Percentiles rank a stretch among this genome's conserved stretches.
phyloP scores from a whole-genome alignment of 2,888 invertebrate genomes.

The Drosophila neotestacea region DNA sequence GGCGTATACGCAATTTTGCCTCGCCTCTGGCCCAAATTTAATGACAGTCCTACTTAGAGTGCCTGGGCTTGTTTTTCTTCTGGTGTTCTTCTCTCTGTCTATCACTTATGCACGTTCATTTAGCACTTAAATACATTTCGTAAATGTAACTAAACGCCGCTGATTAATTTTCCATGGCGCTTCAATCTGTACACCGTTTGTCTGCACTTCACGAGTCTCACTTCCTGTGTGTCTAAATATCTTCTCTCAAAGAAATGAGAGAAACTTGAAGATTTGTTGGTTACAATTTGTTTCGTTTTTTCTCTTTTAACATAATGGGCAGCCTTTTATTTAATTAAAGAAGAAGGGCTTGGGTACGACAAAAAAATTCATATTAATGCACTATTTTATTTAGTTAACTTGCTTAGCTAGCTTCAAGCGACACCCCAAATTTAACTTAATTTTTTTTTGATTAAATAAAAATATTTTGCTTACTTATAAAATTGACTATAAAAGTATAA shows the following conservation, averaged over 20 bases:
- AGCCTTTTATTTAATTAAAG: neutral
- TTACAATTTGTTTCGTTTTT: slow-evolving; percentile 18
- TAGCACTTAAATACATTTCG: slow-evolving; percentile 49
- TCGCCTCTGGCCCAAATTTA: slow-evolving; percentile 34
- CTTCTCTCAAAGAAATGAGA: too few relatives aligned
- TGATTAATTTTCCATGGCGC: slow-evolving; percentile 49
- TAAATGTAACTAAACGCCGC: slow-evolving; percentile 36
- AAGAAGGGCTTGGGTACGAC: too few relatives aligned
- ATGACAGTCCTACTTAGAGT: slow-evolving; percentile 28
- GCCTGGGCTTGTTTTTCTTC: slow-evolving; percentile 15
- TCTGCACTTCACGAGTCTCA: neutral
- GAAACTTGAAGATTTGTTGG: slow-evolving; percentile 20
- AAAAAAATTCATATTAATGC: too few relatives aligned
- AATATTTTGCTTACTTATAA: too few relatives aligned
- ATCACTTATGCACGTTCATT: slow-evolving; percentile 45
- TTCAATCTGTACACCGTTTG: neutral
- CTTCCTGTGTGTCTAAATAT: too few relatives aligned
- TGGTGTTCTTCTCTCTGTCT: neutral
- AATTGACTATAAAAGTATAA: neutral
- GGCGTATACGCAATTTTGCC: slow-evolving; percentile 53
- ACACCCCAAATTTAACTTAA: too few relatives aligned
- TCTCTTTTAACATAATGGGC: neutral
- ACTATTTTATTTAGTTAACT: too few relatives aligned
- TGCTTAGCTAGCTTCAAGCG: too few relatives aligned
- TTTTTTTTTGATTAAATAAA: too few relatives aligned